A percentile compares a stretch with the other conserved stretches of the same genome.
phyloP scores from a whole-genome alignment of 2,113 vertebrate species.

The Kobus ellipsiprymnus region DNA sequence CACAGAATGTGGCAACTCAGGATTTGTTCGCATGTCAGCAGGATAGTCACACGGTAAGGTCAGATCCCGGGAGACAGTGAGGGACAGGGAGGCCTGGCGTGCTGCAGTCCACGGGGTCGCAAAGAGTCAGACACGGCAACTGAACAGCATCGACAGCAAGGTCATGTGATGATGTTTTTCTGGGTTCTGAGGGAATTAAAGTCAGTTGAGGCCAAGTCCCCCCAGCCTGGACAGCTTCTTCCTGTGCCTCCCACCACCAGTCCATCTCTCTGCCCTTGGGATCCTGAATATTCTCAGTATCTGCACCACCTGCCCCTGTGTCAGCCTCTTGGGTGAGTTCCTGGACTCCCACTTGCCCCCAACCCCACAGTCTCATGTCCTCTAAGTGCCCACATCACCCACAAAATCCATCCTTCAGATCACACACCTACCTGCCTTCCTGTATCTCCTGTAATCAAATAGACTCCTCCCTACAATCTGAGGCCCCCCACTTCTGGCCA shows the following conservation, averaged over 20 bases:
- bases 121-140: neutral
- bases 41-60: neutral
- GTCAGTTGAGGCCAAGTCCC: neutral
- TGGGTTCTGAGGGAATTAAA: neutral
- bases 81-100: neutral
- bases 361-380: neutral
- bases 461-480: accelerated
- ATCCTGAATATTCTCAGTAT: neutral
- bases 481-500: neutral
- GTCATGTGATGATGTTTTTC: neutral
- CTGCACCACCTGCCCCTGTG: neutral
- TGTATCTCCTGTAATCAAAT: neutral
- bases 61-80: neutral
- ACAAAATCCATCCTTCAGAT: neutral
- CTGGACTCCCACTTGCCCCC: neutral
- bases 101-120: neutral
- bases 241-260: neutral
- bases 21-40: neutral
- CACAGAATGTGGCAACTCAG: neutral
- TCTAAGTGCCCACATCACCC: neutral
- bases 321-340: neutral
- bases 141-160: neutral
- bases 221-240: neutral
- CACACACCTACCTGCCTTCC: neutral
- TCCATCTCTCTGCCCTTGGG: neutral